Evolutionary conservation across 1,140 invertebrate genomes (phyloP).

Genomic region (Pemphigus obesinymphae): DNA sequence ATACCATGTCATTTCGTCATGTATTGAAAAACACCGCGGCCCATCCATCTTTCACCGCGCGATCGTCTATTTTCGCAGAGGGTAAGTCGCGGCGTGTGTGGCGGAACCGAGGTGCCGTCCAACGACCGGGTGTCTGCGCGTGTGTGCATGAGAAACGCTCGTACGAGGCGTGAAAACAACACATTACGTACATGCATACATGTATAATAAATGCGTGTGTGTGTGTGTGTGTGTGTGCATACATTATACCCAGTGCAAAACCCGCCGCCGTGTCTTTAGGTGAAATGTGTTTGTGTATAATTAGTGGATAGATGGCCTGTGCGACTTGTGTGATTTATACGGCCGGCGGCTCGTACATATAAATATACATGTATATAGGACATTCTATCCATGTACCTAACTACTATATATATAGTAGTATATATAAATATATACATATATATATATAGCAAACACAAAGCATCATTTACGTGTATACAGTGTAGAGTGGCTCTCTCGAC

Average conservation of each 20-base stretch:
- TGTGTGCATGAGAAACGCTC: not conserved
- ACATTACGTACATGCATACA: not conserved
- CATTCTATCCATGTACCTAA: not conserved
- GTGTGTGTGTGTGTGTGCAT: no score
- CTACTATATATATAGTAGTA: not conserved
- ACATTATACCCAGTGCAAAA: no score
- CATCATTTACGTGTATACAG: not conserved
- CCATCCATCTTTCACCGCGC: no score
- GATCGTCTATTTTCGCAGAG: no score
- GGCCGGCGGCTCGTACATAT: not conserved
- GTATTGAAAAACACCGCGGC: no score
- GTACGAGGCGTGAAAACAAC: not conserved
- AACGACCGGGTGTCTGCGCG: no score
- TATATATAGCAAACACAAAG: no score
- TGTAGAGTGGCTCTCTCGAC: not conserved
- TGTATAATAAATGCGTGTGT: not conserved
- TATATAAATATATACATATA: no score
- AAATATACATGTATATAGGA: not conserved
- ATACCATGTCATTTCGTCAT: no score
- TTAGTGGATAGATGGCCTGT: not conserved
- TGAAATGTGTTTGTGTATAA: slow-evolving; percentile 16
- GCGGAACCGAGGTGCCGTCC: no score
- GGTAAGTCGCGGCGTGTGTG: no score
- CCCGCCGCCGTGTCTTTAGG: not conserved
- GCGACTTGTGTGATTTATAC: slow-evolving; percentile 12